Evolutionary conservation across 2,888 invertebrate species (phyloP), one percentile per base, ranked within the genome.

Genomic region (Dasypogon diadema): DNA sequence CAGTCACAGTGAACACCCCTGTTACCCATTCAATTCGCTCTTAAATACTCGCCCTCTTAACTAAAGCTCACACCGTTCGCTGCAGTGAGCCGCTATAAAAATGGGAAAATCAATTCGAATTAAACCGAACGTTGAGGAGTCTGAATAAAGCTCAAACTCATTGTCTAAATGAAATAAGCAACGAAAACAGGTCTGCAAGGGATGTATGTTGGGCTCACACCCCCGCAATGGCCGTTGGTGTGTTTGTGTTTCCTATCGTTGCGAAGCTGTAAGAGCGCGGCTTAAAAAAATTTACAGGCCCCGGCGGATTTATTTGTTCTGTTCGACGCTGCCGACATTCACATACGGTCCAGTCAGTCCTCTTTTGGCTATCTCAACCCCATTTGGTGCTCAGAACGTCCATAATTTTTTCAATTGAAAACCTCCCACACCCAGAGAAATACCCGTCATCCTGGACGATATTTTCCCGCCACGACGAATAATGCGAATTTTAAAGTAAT

Each of bases 401-500:
- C 75, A 76, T 77, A 76, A 76, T 77, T 77, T 77, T 77, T 77
- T 77, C 77, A 77, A 77, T 77, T 77, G 77, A 77, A 77, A 70
- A 74, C 24, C 34, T 63, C 56, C 48, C 77, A 56, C 37, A 22
- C 56, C 72, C 60, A 56, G 48, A 37, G 22, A n/a, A 34, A 22
- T 55, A 48, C 42, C 34, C 60, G 55, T 74, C 48, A 63, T 60
- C 54, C 73, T 60, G 73, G 73, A 73, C 68, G 56, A 42, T 74
- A 75, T 77, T 76, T 77, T 75, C 70, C 56, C 74, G 70, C 76
- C 48, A 76, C 75, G 76, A 76, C 77, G 77, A 77, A 77, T 76
- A 77, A 77, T 77, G 77, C 75, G 75, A 77, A 77, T 77, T 77
- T 77, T 77, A 77, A 77, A 77, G 77, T 77, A 77, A 77, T 75